Evolutionary conservation across 2,888 invertebrate genomes (phyloP).

Genomic region (Alloscopus bannaensis): DNA sequence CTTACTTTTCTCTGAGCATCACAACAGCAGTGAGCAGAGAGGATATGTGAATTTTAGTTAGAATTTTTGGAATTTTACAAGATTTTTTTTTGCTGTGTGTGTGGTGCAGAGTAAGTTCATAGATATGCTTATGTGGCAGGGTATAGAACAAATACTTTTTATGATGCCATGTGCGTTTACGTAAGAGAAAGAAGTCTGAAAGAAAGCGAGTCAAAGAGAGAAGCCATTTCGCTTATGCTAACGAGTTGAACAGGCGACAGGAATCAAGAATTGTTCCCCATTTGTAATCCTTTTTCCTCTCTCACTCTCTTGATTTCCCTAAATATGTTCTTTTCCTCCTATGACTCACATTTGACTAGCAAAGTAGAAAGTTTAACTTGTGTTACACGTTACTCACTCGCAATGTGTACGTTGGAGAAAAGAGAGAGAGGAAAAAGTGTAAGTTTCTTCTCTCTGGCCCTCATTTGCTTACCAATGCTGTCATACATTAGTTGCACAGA

Average conservation of each 20-base stretch:
- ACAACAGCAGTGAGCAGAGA: constrained; percentile 48
- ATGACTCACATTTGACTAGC: constrained; percentile 57
- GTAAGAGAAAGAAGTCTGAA: constrained; percentile 35
- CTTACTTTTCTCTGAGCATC: no score
- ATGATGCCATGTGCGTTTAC: constrained; percentile 23
- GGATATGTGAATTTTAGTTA: constrained; percentile 45
- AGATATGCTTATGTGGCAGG: constrained; percentile 16
- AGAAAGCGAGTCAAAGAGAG: constrained; percentile 41
- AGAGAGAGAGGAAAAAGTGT: constrained; percentile 26
- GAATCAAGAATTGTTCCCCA: constrained; percentile 73
- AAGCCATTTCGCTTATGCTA: constrained; percentile 73
- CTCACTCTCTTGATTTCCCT: constrained; percentile 63
- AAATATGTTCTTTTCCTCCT: constrained; percentile 68
- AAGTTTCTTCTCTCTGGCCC: no score
- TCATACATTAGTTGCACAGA: background rate
- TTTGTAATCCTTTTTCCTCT: constrained; percentile 72
- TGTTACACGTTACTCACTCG: no score
- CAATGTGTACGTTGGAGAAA: no score
- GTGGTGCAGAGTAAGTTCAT: constrained; percentile 11
- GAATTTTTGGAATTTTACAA: constrained; percentile 45
- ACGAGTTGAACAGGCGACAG: constrained; percentile 72
- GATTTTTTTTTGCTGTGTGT: constrained; percentile 50
- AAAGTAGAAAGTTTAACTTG: constrained; percentile 50
- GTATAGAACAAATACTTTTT: background rate
- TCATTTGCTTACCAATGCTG: constrained; percentile 38